Evolutionary conservation across 2,888 invertebrate genomes (phyloP).

Genomic region (Clitarchus hookeri): DNA sequence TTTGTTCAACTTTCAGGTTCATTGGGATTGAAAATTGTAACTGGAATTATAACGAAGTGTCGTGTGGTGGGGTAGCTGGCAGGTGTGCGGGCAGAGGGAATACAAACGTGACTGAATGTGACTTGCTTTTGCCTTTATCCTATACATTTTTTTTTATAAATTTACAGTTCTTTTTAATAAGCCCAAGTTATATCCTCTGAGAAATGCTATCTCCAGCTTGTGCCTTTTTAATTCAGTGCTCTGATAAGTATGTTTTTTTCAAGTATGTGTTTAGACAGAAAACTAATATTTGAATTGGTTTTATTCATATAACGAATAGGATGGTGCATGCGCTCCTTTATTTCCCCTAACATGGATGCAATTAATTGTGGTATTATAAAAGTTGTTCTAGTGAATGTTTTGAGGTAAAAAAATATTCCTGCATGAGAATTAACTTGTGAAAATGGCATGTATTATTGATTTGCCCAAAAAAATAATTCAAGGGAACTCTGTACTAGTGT

Average conservation of each 20-base stretch:
- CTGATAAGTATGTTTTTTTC: not conserved
- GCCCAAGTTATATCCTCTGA: not conserved
- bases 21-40: constrained; percentile 1
- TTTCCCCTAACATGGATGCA: not conserved
- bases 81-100: constrained; percentile 10
- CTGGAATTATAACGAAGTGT: not conserved
- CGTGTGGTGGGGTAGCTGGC: constrained; percentile 2
- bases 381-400: not conserved
- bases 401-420: not conserved
- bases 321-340: not conserved
- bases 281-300: not conserved
- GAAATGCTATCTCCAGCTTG: not conserved
- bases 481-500: no score
- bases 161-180: not conserved
- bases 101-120: constrained; percentile 3
- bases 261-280: no score
- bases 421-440: not conserved
- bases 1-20: not conserved
- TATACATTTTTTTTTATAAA: not conserved
- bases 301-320: not conserved
- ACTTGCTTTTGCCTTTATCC: not conserved
- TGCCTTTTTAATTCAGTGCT: not conserved
- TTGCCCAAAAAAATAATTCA: not conserved
- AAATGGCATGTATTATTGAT: not conserved
- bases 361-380: not conserved